Base-by-base conservation (phyloP, 2,797 vertebrate species). In the Threskiornis aethiopicus region DNA sequence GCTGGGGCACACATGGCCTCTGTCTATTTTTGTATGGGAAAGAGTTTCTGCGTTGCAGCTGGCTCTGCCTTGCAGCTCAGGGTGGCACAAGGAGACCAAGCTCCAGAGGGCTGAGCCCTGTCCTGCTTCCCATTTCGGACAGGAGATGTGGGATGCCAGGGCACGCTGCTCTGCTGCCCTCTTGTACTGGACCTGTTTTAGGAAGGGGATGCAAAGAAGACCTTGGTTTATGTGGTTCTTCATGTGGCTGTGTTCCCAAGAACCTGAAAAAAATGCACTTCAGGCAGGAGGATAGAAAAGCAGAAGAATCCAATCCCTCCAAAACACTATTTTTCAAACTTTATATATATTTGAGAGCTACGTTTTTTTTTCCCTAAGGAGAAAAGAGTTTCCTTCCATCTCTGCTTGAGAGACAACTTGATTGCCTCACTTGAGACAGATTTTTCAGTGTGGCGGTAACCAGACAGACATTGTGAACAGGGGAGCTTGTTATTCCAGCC, bases 321-420 rank as follows among this genome's bases (percentile, higher is more conserved):
- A 35, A 78, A 87, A 7, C 33, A 49, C 72, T 67, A 2, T 95
- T 94, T 96, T 92, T 96, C 92, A 95, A 91, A 92, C 84, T 91
- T 90, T 66, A 84, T 95, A 84, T 93, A 21, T 95, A 78, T 96
- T 92, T 90, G 75, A 87, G 72, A 79, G 54, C 72, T 93, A 41
- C 1, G 0, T 58, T 72, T 69, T 95, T 44, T 96, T 96, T 94
- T 95, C 90, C 95, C 89, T 78, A 66, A 92, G 90, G 87, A 89
- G 52, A 96, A 91, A 81, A 94, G 84, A 81, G 69, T 96, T 86
- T 89, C 49, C 82, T 90, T 92, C 84, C 13, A 1, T 55, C 46
- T 87, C 33, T 87, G 72, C 42, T 79, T 79, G 81, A 79, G 33
- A 80, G 52, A 95, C 39, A 57, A 51, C 87, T 57, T 81, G 70